Percentiles rank a stretch among this genome's conserved stretches.
Conservation (phyloP, 2,797 vertebrate species). For the Catharus ustulatus region DNA sequence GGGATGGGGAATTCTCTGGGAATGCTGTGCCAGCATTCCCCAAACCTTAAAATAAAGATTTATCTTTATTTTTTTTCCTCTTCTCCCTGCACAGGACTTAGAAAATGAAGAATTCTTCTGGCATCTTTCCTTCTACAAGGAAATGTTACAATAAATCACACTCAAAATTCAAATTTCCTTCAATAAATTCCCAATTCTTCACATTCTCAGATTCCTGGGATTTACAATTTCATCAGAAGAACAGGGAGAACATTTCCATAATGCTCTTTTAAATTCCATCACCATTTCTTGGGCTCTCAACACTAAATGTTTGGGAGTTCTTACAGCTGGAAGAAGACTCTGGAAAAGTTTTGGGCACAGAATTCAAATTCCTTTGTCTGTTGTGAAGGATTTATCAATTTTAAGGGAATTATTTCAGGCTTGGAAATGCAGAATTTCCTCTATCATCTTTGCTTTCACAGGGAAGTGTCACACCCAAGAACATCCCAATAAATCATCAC, state of each 20-base stretch:
- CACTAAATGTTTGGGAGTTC: neutral
- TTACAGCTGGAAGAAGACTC: neutral
- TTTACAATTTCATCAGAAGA: neutral
- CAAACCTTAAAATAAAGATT: neutral
- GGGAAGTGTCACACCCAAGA: too few species aligned
- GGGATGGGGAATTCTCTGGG: neutral
- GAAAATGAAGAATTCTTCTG: neutral
- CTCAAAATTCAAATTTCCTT: neutral
- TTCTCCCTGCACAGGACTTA: neutral
- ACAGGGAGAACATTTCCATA: neutral
- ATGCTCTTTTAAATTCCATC: neutral
- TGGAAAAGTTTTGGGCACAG: neutral
- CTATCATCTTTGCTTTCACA: too few species aligned
- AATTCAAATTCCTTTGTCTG: neutral
- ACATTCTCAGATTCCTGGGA: neutral
- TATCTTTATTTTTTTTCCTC: neutral
- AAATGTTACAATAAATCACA: neutral
- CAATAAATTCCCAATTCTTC: neutral
- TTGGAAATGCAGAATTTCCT: too few species aligned
- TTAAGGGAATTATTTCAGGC: too few species aligned
- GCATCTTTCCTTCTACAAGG: neutral
- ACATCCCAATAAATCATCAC: too few species aligned
- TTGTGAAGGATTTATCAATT: neutral
- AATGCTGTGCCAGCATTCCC: neutral
- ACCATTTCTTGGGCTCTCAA: neutral